Evolutionary conservation across 2,113 vertebrate genomes (phyloP), one percentile per base, ranked within the genome.

Genomic region (Oryzias curvinotus): DNA sequence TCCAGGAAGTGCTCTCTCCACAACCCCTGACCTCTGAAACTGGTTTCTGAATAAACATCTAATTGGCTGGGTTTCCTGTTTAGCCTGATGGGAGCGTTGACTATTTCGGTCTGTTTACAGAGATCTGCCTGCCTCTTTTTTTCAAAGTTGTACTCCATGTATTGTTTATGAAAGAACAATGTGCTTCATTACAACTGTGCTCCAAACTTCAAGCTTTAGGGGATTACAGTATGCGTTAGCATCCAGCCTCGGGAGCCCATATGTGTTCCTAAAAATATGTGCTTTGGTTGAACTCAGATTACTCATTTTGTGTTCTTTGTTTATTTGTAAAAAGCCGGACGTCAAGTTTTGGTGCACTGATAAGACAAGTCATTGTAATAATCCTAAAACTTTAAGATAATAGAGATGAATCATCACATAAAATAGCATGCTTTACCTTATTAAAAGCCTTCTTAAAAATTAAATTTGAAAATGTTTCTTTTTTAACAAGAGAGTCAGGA

Each of bases 21-120:
- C 80, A 80, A 90, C 87, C 89, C 80, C 76, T 87, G 88, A 92
- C 87, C 90, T 72, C 78, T 55, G 69, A 67, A 85, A 75, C 87
- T 55, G 78, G 68, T 80, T 82, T 90, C 84, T 87, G 83, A 89
- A 89, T 91, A 92, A 93, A 92, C 89, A 91, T 84, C 87, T 90
- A 90, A 91, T 92, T 93, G 90, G 80, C 89, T 90, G 80, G 82
- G 85, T 90, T 93, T 93, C 92, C 91, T 93, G 91, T 93, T 93
- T 92, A 88, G 90, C 85, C 89, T 88, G 76, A 91, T 88, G 85
- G 90, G 89, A 91, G 84, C 65, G 67, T 62, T 10, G 73, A 89
- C 89, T 92, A 91, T 91, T 92, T 91, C 80, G 75, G 85, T 91
- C 84, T 92, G 90, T 92, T 91, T 91, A 91, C 88, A 88, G 74